Evolutionary conservation across 1,140 invertebrate species (phyloP), one percentile per base, ranked within the genome.

Genomic region (Oncopeltus fasciatus): DNA sequence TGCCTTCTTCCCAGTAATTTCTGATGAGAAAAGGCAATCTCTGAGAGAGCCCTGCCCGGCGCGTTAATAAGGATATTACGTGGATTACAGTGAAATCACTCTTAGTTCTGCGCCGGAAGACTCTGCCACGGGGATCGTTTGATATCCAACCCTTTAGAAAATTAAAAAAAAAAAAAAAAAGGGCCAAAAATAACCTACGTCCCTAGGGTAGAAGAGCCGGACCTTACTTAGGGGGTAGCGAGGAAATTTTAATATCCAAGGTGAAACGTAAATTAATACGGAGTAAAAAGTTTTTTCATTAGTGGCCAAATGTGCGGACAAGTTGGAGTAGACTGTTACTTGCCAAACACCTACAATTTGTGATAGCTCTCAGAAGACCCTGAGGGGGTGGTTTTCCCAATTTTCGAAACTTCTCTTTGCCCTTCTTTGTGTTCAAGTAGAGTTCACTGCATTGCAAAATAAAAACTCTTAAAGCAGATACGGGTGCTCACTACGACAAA

Each of bases 121-220:
- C 28, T 24, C 38, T 2, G 60, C 21, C 24, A 24, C 18, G 60
- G 60, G 49, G 53, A 61, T 61, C 60, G 60, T 61, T 61, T 61
- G 60, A 61, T 49, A 61, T 61, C 47, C 47, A 29, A 47, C 56
- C 56, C 60, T 61, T 61, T 56, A 56, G 60, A 61, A 61, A 61
- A 61, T 61, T 61, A 61, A 61, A 61, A 61, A 61, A 61, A 53
- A n/a, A n/a, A n/a, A n/a, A n/a, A n/a, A n/a, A n/a, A n/a, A n/a
- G n/a, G n/a, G n/a, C n/a, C n/a, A n/a, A n/a, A n/a, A n/a, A n/a
- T n/a, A n/a, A n/a, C n/a, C n/a, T n/a, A n/a, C n/a, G n/a, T n/a
- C n/a, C n/a, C n/a, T n/a, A n/a, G n/a, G n/a, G n/a, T n/a, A n/a
- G n/a, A n/a, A n/a, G n/a, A n/a, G n/a, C n/a, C 57, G 20, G 14